phyloP scores from a whole-genome alignment of 2,797 vertebrate species.

The Aldrovandia affinis region DNA sequence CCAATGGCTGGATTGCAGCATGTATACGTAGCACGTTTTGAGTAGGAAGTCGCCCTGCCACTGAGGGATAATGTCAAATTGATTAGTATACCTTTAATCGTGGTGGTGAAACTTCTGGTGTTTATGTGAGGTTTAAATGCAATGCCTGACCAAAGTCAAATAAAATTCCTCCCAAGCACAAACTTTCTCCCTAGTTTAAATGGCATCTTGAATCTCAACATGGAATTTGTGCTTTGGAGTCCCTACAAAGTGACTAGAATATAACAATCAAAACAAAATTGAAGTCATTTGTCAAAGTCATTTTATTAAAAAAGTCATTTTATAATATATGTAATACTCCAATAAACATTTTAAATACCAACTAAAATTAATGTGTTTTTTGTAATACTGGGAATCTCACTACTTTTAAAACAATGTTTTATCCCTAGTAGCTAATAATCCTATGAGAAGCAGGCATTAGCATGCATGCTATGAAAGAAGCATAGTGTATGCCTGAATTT shows the following conservation, averaged over 20 bases:
- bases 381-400: conserved; percentile 66
- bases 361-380: conserved; percentile 73
- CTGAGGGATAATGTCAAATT: too few relatives aligned
- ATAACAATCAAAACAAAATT: background rate
- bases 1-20: too few relatives aligned
- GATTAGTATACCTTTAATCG: too few relatives aligned
- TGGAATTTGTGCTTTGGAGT: background rate
- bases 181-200: background rate
- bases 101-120: too few relatives aligned
- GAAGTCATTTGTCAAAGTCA: conserved; percentile 55
- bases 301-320: conserved; percentile 74
- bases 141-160: background rate
- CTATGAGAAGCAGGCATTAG: conserved; percentile 67
- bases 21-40: too few relatives aligned
- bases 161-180: too few relatives aligned
- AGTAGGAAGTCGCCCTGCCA: too few relatives aligned
- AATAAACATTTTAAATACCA: conserved; percentile 77
- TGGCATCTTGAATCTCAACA: background rate
- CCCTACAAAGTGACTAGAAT: background rate
- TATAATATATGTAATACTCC: conserved; percentile 62
- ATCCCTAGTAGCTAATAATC: conserved; percentile 64
- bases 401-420: conserved; percentile 71
- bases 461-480: conserved; percentile 58
- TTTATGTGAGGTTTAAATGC: background rate
- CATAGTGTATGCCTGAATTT: conserved; percentile 54